Base-by-base conservation (phyloP, 2,888 invertebrate species). In the Panzeria rudis region DNA sequence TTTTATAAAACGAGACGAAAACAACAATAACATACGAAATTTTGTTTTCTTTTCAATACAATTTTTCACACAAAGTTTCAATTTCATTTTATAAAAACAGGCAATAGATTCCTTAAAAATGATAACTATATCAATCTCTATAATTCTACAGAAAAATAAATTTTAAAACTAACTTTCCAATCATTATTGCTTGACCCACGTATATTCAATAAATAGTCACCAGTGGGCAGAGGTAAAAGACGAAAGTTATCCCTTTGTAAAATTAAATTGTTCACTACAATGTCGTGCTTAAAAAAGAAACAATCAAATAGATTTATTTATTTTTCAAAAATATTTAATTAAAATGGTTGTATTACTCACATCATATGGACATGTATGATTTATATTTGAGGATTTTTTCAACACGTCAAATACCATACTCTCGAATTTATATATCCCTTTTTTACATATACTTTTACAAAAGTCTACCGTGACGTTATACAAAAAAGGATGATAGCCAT, bases 341-440 rank as follows among this genome's bases (percentile, higher is more conserved):
- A n/a, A 44, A 35, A 8, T 35, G n/a, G n/a, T 35, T 9, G 7
- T 29, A 15, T n/a, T 25, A 71, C 77, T 17, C 54, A 84, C 81
- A 20, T 77, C 3, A 44, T 44, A 82, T 0, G 85, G 82, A 35
- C 84, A 86, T 0, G 82, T 84, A 15, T 86, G 86, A 79, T 84
- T 86, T 0, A 86, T 68, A 29, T 84, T 84, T n/a, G 86, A 54
- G 23, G 35, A 17, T 9, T 38, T 54, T 1, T 1, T 0, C 9
- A 86, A 3, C 15, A 32, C 5, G 2, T 69, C 29, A 5, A 59
- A 13, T 3, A 78, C 9, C 20, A 71, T 1, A 35, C 62, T 29
- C 1, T 56, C 0, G 23, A 78, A 23, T 1, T 56, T 38, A 17
- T 15, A 50, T 7, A 62, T 77, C 0, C 35, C 62, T 7, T 17